Evolutionary conservation across 2,888 invertebrate genomes (phyloP), one percentile per base, ranked within the genome.

Genomic region (Euspilapteryx auroguttella): DNA sequence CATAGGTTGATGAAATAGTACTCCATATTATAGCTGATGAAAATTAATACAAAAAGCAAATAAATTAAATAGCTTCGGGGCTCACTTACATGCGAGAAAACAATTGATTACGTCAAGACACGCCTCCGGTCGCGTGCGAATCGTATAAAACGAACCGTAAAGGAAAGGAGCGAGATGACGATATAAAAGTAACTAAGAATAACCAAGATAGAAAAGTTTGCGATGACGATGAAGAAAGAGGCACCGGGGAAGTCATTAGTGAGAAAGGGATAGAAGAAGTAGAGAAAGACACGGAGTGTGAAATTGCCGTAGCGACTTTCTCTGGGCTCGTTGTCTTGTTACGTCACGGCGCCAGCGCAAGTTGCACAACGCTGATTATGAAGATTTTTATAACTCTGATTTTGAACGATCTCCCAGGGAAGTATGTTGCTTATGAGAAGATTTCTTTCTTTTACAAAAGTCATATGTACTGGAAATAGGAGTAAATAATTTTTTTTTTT

Each of bases 241-340:
- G 40, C 28, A 10, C 34, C 36, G 27, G 31, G 24, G 44, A 44
- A 35, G 35, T 30, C 13, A 12, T 28, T 14, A 17, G 52, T 35
- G 39, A 10, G 50, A 69, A 38, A 47, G 52, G 42, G 64, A 66
- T 33, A 39, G 47, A 31, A 22, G 30, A 37, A 37, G 35, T 38
- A 63, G 54, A 58, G 65, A 66, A 62, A 65, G 64, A 68, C 48
- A 42, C 48, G 48, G 50, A 52, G 56, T 68, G 71, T 63, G 73
- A 73, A 75, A 75, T 71, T 69, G 52, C 49, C 52, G 58, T 49
- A 48, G 55, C 48, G 61, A 68, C 75, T 75, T 75, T 75, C 75
- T 56, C 73, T 64, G 71, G 58, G 63, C 65, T 55, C 58, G 58
- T 61, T 71, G n/a, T n/a, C 63, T 50, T 47, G 53, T 75, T 75